Evolutionary conservation across 2,113 vertebrate genomes (phyloP).

Genomic region (Xiphophorus couchianus): DNA sequence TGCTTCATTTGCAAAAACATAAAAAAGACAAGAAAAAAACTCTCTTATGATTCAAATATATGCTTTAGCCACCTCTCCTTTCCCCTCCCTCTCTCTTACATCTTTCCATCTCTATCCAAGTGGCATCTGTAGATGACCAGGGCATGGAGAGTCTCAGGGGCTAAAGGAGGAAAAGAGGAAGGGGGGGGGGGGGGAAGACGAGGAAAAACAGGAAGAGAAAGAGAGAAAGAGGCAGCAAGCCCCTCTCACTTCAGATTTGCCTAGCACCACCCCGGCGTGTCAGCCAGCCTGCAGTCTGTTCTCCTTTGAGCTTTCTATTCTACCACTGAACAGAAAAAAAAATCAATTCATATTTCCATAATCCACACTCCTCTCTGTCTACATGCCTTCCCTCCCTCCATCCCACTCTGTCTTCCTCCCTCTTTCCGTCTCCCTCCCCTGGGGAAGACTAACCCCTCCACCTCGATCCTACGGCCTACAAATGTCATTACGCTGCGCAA

Average conservation of each 20-base stretch:
- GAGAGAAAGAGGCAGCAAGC: constrained; percentile 76
- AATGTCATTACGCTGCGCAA: constrained; percentile 96
- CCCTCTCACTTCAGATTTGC: constrained; percentile 91
- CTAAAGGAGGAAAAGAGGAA: constrained; percentile 48
- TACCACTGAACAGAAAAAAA: constrained; percentile 85
- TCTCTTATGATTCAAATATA: constrained; percentile 86
- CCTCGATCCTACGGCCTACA: constrained; percentile 92
- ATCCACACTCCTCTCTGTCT: constrained; percentile 96
- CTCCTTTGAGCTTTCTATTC: constrained; percentile 92
- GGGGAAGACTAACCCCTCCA: constrained; percentile 95
- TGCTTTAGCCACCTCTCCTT: constrained; percentile 79
- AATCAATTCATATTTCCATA: constrained; percentile 99
- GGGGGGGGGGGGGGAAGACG: constrained; percentile 17
- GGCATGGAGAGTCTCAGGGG: constrained; percentile 84
- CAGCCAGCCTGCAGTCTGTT: constrained; percentile 88
- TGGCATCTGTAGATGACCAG: constrained; percentile 94
- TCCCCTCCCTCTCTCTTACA: constrained; percentile 25
- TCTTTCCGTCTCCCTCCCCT: constrained; percentile 77
- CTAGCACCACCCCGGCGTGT: constrained; percentile 79
- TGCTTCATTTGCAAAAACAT: constrained; percentile 76
- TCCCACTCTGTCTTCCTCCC: constrained; percentile 30
- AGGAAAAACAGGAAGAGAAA: constrained; percentile 20
- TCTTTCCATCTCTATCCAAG: constrained; percentile 79
- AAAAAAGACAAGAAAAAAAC: constrained; percentile 42
- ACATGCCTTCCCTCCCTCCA: constrained; percentile 63